These are phyloP conservation scores for Drosophila paulistorum DNA, from an alignment of 1,140 invertebrate species.

Conservation along the genomic window DNA sequence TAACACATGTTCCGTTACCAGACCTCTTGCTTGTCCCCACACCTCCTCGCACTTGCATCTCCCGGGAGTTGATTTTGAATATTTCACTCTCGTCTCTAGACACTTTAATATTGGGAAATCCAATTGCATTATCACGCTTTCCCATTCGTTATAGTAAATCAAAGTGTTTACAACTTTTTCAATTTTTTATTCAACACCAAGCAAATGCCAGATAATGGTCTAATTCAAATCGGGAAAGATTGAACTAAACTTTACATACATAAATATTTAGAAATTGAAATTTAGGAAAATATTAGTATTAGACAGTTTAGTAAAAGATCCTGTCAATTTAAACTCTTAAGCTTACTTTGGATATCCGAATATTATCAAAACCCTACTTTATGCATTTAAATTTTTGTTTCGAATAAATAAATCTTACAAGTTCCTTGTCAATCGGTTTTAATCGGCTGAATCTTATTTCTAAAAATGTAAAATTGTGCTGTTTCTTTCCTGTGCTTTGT, in stretches of 20 bases:
- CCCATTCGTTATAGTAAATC: slow-evolving; percentile 52
- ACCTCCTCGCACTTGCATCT: slow-evolving; percentile 16
- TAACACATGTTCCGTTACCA: slow-evolving; percentile 70
- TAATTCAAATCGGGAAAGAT: background rate
- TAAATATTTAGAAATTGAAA: background rate
- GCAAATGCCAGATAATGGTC: background rate
- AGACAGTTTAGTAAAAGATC: no score
- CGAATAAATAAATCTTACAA: no score
- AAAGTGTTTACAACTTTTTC: slow-evolving; percentile 32
- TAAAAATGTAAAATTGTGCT: no score
- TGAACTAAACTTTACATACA: background rate
- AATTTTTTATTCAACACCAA: background rate
- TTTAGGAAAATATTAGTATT: background rate
- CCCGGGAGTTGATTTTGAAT: slow-evolving; percentile 35
- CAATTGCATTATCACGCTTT: slow-evolving; percentile 46
- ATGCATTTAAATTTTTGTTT: no score
- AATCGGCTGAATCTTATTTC: no score
- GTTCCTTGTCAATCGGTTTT: no score
- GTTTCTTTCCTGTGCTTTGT: no score
- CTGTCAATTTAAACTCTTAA: no score
- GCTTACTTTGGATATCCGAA: no score
- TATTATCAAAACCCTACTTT: no score
- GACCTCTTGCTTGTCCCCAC: slow-evolving; percentile 18
- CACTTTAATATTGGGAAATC: slow-evolving; percentile 41
- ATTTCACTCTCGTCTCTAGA: slow-evolving; percentile 42